Evolutionary conservation across 2,797 vertebrate genomes (phyloP).

Genomic region (Sebastes diaconus): DNA sequence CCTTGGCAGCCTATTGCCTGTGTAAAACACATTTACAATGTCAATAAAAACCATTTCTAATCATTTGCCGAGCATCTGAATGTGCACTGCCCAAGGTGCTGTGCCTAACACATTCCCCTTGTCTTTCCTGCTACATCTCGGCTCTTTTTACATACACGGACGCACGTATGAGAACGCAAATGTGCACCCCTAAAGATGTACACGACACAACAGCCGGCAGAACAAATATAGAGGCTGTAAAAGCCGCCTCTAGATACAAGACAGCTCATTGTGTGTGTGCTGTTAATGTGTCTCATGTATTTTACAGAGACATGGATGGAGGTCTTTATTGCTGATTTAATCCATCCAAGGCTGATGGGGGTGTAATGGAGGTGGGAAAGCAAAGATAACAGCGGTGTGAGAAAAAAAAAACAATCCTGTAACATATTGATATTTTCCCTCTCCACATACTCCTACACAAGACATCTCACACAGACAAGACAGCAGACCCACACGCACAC

Average conservation of each 20-base stretch:
- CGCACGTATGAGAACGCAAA: constrained; percentile 4
- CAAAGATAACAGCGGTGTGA: constrained; percentile 53
- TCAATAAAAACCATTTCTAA: constrained; percentile 84
- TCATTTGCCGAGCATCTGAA: constrained; percentile 73
- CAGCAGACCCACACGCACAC: constrained; percentile 3
- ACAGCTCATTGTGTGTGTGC: constrained; percentile 39
- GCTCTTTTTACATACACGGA: constrained; percentile 12
- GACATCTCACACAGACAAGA: constrained; percentile 43
- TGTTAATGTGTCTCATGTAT: constrained; percentile 65
- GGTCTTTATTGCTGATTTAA: constrained; percentile 69
- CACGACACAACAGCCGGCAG: background rate
- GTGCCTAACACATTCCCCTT: constrained; percentile 63
- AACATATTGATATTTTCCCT: constrained; percentile 70
- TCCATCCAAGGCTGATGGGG: constrained; percentile 60
- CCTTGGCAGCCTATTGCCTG: constrained; percentile 71
- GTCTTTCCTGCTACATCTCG: constrained; percentile 40
- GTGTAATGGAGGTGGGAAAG: constrained; percentile 67
- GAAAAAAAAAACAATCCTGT: constrained; percentile 42
- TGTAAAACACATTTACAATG: constrained; percentile 81
- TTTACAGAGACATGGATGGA: constrained; percentile 57
- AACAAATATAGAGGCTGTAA: constrained; percentile 45
- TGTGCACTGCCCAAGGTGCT: constrained; percentile 68
- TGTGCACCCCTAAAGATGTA: constrained; percentile 28
- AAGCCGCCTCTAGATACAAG: constrained; percentile 25
- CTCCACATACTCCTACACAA: constrained; percentile 64